Conservation (phyloP, 2,113 vertebrate species). For the Ariopsis seemanni region DNA sequence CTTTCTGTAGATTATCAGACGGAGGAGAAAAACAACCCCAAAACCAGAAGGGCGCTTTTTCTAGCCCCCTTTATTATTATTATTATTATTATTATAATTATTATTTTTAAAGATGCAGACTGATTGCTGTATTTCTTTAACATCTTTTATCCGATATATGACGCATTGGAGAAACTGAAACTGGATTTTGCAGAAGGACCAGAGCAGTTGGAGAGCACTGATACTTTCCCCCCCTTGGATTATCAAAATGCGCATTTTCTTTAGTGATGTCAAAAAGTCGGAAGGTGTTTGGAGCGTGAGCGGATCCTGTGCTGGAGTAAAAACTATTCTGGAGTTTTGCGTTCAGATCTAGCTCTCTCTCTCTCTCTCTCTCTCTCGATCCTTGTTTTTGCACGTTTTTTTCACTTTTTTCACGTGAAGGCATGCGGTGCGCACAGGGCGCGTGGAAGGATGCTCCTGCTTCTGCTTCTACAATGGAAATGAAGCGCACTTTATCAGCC, state of each 20-base stretch:
- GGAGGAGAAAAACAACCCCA: background rate
- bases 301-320: conserved; percentile 33
- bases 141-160: background rate
- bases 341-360: conserved; percentile 49
- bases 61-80: too few species aligned
- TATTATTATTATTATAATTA: too few species aligned
- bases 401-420: conserved; percentile 25
- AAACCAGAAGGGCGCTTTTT: background rate
- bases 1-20: background rate
- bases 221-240: background rate
- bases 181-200: conserved; percentile 15
- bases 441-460: conserved; percentile 76
- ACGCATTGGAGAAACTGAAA: background rate
- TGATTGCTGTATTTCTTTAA: background rate
- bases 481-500: conserved; percentile 69
- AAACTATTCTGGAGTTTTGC: conserved; percentile 53
- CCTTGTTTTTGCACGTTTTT: conserved; percentile 11
- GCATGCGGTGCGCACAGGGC: conserved; percentile 62
- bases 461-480: conserved; percentile 74
- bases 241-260: background rate
- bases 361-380: conserved; percentile 2
- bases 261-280: conserved; percentile 30
- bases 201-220: background rate
- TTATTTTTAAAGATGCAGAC: background rate
- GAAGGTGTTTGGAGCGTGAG: background rate